A percentile compares a stretch with the other conserved stretches of the same genome.
phyloP scores from a whole-genome alignment of 1,140 invertebrate species.

The Calephelis nemesis region DNA sequence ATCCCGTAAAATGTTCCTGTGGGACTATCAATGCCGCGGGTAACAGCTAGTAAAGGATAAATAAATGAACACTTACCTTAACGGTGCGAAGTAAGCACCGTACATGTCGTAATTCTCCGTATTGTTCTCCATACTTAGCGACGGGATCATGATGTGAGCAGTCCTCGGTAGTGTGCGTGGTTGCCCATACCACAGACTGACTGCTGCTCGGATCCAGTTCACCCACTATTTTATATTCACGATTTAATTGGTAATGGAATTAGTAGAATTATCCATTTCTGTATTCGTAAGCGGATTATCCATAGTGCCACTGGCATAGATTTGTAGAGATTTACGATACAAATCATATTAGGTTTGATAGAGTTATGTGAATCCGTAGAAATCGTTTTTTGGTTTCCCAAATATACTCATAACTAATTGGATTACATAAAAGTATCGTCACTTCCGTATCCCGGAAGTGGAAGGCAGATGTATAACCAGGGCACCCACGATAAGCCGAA shows the following conservation, averaged over 20 bases:
- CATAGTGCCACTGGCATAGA: slow-evolving; percentile 54
- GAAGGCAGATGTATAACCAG: too few relatives aligned
- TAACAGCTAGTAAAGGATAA: too few relatives aligned
- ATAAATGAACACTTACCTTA: slow-evolving; percentile 43
- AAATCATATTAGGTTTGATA: slow-evolving; percentile 37
- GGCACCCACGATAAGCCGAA: too few relatives aligned
- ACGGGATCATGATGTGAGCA: slow-evolving; percentile 56
- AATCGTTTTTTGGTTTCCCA: slow-evolving; percentile 35
- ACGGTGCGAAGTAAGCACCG: slow-evolving; percentile 61
- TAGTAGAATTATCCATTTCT: slow-evolving; percentile 54
- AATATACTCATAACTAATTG: not conserved
- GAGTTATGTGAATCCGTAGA: slow-evolving; percentile 50
- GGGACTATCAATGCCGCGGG: too few relatives aligned
- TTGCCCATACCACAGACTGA: slow-evolving; percentile 68
- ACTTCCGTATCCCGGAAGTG: too few relatives aligned
- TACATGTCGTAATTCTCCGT: slow-evolving; percentile 52
- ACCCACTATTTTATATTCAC: slow-evolving; percentile 55
- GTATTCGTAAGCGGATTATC: slow-evolving; percentile 65
- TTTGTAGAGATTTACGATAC: slow-evolving; percentile 35
- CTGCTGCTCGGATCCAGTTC: slow-evolving; percentile 42
- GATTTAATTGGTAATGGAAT: slow-evolving; percentile 52
- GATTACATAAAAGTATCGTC: not conserved
- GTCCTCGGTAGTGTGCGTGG: slow-evolving; percentile 66
- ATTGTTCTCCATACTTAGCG: slow-evolving; percentile 57
- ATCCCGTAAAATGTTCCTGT: too few relatives aligned